A percentile compares a stretch with the other conserved stretches of the same genome.
These are phyloP conservation scores for Platycercus adscitus DNA, from an alignment of 2,113 vertebrate species.

Conservation along the genomic window DNA sequence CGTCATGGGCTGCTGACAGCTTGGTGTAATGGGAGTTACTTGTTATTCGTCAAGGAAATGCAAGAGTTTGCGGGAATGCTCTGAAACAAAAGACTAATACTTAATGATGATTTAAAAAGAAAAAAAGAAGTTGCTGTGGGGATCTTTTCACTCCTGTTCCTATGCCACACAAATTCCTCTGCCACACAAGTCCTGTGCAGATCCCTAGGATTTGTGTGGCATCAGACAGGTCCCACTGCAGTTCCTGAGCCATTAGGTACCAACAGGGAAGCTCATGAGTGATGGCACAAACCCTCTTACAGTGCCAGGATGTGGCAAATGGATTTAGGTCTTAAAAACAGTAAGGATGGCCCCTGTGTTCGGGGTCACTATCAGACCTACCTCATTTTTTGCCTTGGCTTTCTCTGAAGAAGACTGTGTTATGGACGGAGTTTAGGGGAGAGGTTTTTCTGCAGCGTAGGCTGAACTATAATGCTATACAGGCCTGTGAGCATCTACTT, in stretches of 20 bases:
- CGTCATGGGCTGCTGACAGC: rapidly evolving
- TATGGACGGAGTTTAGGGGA: neutral
- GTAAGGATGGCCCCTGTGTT: neutral
- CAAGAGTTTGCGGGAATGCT: neutral
- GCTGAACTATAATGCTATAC: neutral
- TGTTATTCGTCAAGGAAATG: neutral
- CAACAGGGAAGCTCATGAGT: neutral
- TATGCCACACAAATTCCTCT: no score
- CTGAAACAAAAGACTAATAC: neutral
- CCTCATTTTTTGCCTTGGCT: neutral
- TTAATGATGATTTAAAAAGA: neutral
- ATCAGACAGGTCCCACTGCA: neutral
- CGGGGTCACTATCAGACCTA: neutral
- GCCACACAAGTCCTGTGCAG: neutral
- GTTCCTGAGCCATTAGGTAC: neutral
- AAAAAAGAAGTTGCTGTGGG: neutral
- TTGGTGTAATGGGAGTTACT: rapidly evolving
- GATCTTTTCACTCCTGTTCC: neutral
- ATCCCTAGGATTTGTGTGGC: neutral
- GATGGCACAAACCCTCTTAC: neutral
- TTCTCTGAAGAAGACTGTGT: neutral
- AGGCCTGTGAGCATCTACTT: neutral
- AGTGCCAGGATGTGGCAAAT: rapidly evolving
- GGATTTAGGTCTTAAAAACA: neutral
- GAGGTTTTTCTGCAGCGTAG: neutral